Percentiles rank a stretch among this genome's conserved stretches.
Evolutionary conservation across 1,140 invertebrate species (phyloP).

Genomic region (Temnothorax longispinosus): DNA sequence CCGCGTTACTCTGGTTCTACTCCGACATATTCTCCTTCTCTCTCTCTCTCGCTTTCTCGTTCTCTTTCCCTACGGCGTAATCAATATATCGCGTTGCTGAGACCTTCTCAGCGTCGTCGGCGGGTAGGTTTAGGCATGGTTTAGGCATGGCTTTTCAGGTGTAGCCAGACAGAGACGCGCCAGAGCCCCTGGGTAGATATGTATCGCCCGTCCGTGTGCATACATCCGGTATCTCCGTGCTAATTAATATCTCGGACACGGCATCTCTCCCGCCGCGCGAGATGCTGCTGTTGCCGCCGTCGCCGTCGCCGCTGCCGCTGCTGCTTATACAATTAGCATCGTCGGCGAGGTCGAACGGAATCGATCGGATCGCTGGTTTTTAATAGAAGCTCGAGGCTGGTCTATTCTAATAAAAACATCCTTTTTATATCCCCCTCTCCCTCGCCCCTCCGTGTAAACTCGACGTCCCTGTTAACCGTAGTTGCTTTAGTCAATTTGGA

Average conservation of each 20-base stretch:
- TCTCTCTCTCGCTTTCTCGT: neutral
- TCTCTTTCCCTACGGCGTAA: constrained; percentile 36
- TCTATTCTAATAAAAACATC: constrained; percentile 26
- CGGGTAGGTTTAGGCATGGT: constrained; percentile 42
- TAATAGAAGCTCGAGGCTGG: constrained; percentile 28
- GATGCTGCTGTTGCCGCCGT: neutral
- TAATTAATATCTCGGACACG: constrained; percentile 58
- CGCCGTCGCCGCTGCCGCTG: neutral
- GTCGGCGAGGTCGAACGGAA: constrained; percentile 16
- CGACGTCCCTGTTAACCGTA: neutral
- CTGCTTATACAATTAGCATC: constrained; percentile 3
- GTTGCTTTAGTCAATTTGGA: constrained; percentile 19
- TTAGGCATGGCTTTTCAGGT: constrained; percentile 50
- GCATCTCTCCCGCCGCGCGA: constrained; percentile 12
- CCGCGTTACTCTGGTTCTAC: constrained; percentile 52
- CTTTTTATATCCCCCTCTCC: neutral
- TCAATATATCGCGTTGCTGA: constrained; percentile 58
- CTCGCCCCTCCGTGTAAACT: neutral
- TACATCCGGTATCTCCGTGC: constrained; percentile 35
- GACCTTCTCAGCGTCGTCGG: constrained; percentile 50
- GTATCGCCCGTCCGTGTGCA: constrained; percentile 24
- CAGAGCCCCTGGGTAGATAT: constrained; percentile 25
- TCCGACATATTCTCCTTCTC: constrained; percentile 18
- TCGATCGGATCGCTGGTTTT: constrained; percentile 33
- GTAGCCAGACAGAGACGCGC: constrained; percentile 35